Percentiles rank a stretch among this genome's conserved stretches.
Evolutionary conservation across 1,140 invertebrate species (phyloP).

Genomic region (Papilio dardanus): DNA sequence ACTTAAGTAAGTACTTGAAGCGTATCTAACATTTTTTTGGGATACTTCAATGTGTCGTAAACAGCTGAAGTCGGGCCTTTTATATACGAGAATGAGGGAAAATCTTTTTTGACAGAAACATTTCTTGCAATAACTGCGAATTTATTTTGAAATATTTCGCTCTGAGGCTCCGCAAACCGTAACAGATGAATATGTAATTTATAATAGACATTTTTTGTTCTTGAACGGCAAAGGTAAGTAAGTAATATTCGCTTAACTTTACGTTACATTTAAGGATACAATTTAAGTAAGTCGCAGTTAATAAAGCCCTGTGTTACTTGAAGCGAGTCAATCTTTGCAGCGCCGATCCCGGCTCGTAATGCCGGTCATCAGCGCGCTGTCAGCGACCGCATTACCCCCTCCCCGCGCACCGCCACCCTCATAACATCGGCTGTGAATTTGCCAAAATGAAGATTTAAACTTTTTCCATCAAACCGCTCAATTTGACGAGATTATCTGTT

Average conservation of each 20-base stretch:
- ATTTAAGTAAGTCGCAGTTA: neutral
- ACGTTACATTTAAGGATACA: neutral
- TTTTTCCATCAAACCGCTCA: slow-evolving; percentile 28
- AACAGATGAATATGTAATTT: neutral
- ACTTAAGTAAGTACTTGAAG: neutral
- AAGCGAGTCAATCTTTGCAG: slow-evolving; percentile 6
- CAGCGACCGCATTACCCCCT: neutral
- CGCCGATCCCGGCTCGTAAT: neutral
- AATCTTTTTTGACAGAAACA: slow-evolving; percentile 8
- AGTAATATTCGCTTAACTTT: neutral
- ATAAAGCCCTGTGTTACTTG: neutral
- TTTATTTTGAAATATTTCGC: slow-evolving; percentile 1
- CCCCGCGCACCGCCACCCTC: neutral
- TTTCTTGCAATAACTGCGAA: neutral
- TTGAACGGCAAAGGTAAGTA: neutral
- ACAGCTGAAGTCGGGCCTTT: neutral
- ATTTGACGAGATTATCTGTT: slow-evolving; percentile 12
- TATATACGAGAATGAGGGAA: neutral
- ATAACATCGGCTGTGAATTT: slow-evolving; percentile 11
- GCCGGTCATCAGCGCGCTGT: slow-evolving; percentile 24
- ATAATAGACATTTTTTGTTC: neutral
- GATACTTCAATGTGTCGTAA: neutral
- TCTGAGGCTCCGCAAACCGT: neutral
- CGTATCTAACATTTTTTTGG: neutral
- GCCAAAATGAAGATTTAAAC: slow-evolving; percentile 25